Base-by-base conservation (phyloP, 2,797 vertebrate species). In the Podargus strigoides region DNA sequence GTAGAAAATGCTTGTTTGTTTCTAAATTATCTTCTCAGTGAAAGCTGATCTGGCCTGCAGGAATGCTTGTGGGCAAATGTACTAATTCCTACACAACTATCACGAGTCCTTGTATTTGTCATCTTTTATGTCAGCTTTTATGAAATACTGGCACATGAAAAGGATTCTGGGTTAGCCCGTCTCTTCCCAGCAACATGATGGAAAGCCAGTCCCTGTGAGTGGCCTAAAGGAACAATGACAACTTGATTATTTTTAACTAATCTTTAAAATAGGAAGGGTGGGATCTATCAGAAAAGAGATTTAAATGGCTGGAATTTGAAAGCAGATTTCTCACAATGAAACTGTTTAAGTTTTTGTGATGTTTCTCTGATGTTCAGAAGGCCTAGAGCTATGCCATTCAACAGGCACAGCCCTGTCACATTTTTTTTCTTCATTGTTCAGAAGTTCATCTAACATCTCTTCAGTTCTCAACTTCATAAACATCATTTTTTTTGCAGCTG, bases 41-140 rank as follows among this genome's bases (percentile, higher is more conserved):
- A 89, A 96, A 96, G 27, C 60, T 94, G 95, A 96, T 92, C 92
- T 49, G 89, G 67, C 60, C 67, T 79, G 36, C 19, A 94, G 88
- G 93, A 97, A 95, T 96, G 91, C 64, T 64, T 91, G 84, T 68
- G 67, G 67, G 60, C 95, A 95, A 87, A 95, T 87, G 62, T 46
- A 75, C 74, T 89, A 67, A 85, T 96, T 93, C 78, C 89, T 85
- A 56, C 26, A 59, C 68, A 92, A 91, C 55, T 68, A 34, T 88
- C n/a, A n/a, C n/a, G n/a, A n/a, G n/a, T n/a, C n/a, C n/a, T n/a
- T n/a, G n/a, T n/a, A n/a, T n/a, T n/a, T n/a, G n/a, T n/a, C n/a
- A n/a, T n/a, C n/a, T n/a, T n/a, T n/a, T n/a, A n/a, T n/a, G n/a
- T n/a, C n/a, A 80, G 36, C 44, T 78, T 93, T 82, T 73, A 84